Base-by-base conservation (phyloP, 2,797 vertebrate genomes). In the Leptodactylus fallax region DNA sequence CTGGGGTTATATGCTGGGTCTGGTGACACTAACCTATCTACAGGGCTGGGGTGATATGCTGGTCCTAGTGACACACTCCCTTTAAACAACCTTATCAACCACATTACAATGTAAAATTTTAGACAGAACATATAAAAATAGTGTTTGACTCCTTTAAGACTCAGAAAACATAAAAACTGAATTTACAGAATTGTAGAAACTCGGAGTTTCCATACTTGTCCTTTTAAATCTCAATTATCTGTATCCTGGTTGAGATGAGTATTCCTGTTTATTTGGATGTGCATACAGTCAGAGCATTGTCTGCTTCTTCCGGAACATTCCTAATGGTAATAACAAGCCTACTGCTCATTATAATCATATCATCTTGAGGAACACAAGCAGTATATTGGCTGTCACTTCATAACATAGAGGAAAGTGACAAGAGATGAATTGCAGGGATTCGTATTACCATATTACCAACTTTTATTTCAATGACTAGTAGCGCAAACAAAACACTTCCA, bases 341-440 rank as follows among this genome's bases (percentile, higher is more conserved):
- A 0, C 27, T 13, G 71, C 83, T 85, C 83, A 85, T 85, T 85
- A 85, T 85, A 76, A 58, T 72, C 83, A 49, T 47, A 85, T 85
- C 83, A 63, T 74, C 83, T 51, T 7, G 19, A 49, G 74, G 69
- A 58, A 76, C 67, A 25, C 67, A n/a, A 45, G 69, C 21, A 14
- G 14, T 27, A 65, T 27, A 67, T 69, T 55, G 61, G 36, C 77
- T 86, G 85, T 86, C 85, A 86, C 63, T 86, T 69, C 61, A 58
- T 79, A 79, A 86, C 55, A 56, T 25, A 47, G 23, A 79, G 23
- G n/a, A 27, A 55, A 58, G 47, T 86, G 84, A 85, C 84, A 85
- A 36, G 47, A 77, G 74, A 85, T 79, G 77, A 79, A 86, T 86
- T 86, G 49, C 83, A 9, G 47, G 23, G 72, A 21, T 51, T 53